These are phyloP conservation scores for Acheta domesticus DNA, from an alignment of 2,888 invertebrate genomes.

Conservation along the genomic window DNA sequence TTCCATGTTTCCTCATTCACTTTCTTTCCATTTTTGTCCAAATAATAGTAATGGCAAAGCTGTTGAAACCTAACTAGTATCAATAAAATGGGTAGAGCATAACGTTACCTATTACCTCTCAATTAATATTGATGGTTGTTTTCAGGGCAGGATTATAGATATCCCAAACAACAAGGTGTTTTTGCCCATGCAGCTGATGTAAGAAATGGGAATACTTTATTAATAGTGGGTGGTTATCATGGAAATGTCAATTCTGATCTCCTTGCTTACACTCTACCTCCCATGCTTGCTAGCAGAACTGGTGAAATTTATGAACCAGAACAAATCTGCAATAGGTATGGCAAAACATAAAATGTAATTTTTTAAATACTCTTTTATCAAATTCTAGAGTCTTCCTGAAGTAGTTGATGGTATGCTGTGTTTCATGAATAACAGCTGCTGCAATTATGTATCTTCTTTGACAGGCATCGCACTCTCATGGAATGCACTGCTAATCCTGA, in stretches of 20 bases:
- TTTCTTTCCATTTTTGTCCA: no score
- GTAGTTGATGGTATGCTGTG: no score
- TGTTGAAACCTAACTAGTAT: no score
- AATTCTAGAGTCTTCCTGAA: no score
- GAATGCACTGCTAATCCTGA: conserved; percentile 87
- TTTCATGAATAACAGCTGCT: no score
- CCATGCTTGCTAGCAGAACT: conserved; percentile 70
- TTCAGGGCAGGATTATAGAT: conserved; percentile 46
- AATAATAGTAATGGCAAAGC: no score
- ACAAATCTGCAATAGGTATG: conserved; percentile 57
- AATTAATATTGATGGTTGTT: neutral
- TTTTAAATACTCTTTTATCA: no score
- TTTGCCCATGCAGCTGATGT: conserved; percentile 85
- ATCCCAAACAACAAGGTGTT: conserved; percentile 82
- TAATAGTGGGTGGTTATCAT: conserved; percentile 87
- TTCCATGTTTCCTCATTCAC: no score
- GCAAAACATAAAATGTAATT: neutral
- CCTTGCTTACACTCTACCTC: conserved; percentile 80
- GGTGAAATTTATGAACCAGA: conserved; percentile 64
- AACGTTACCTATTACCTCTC: no score
- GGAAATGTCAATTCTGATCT: conserved; percentile 84
- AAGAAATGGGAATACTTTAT: conserved; percentile 76
- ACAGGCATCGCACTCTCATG: conserved; percentile 67
- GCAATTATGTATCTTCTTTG: neutral
- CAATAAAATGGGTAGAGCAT: no score